Conservation (phyloP, 2,888 invertebrate species). For the Acrobasis repandana region DNA sequence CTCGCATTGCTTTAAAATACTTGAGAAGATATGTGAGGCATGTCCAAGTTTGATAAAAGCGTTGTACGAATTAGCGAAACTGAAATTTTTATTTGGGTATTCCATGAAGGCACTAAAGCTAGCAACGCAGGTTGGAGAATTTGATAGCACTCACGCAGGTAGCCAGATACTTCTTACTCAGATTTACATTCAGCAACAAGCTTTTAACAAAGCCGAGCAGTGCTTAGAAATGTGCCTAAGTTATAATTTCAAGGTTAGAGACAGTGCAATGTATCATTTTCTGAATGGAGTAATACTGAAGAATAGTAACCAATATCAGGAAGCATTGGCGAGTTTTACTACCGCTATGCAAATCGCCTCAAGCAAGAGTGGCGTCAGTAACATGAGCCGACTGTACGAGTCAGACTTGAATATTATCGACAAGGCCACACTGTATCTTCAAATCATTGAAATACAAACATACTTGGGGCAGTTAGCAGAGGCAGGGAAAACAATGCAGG, state of each 20-base stretch:
- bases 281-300: slow-evolving; percentile 93
- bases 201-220: slow-evolving; percentile 90
- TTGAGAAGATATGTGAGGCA: slow-evolving; percentile 88
- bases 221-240: slow-evolving; percentile 95
- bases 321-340: slow-evolving; percentile 88
- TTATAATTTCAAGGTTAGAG: slow-evolving; percentile 95
- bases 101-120: slow-evolving; percentile 86
- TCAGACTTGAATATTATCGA: slow-evolving; percentile 86
- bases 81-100: slow-evolving; percentile 92
- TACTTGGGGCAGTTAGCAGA: slow-evolving; percentile 88
- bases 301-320: slow-evolving; percentile 86
- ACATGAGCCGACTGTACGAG: slow-evolving; percentile 55
- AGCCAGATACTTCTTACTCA: slow-evolving; percentile 94
- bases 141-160: slow-evolving; percentile 91
- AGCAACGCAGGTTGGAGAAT: slow-evolving; percentile 88
- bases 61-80: slow-evolving; percentile 88
- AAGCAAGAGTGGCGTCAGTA: slow-evolving; percentile 53
- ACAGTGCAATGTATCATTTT: slow-evolving; percentile 95
- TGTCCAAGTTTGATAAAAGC: slow-evolving; percentile 91
- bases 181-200: slow-evolving; percentile 88
- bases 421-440: slow-evolving; percentile 93
- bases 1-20: slow-evolving; percentile 84
- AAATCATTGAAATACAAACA: slow-evolving; percentile 91
- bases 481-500: slow-evolving; percentile 91
- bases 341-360: slow-evolving; percentile 87